Base-by-base conservation (phyloP, 1,140 invertebrate genomes). In the Drosophila kepulauana region DNA sequence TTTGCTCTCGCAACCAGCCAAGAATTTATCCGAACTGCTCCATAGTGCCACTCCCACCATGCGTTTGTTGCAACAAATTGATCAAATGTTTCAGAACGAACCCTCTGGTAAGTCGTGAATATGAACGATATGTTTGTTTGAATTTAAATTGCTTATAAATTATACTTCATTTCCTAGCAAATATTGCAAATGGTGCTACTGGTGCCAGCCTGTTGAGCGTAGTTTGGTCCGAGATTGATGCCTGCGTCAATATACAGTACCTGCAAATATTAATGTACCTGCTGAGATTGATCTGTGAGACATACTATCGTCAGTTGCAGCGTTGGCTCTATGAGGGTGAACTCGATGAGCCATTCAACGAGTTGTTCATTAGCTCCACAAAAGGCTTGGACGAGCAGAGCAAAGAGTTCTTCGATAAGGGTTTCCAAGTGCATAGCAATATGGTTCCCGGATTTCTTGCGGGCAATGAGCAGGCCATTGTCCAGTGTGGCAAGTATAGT, bases 401-500 rank as follows among this genome's bases (percentile, higher is more conserved):
- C 5, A 92, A 92, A 52, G 81, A 91, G 5, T 93, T 84, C 25
- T 92, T 89, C 30, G 92, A 93, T 30, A 87, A 80, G 45, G 91
- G 87, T 2, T 91, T 82, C 5, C 67, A 76, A 28, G 70, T 93
- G 15, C 56, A 68, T 2, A 49, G 48, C 3, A 70, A 81, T 46
- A 67, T 73, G 4, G 67, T 93, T 6, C 92, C 92, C 1, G 78
- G 75, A 7, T 93, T 93, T 56, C 59, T 93, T 7, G 5, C 13
- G 7, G 85, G 82, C n/a, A 91, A 69, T 38, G 91, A 92, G 43
- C 67, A 82, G 11, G 65, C 76, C 4, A 91, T 92, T 38, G 43
- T 93, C 0, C 80, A 90, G 28, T 92, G 92, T 41, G 92, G 92
- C 11, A 93, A 92, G 59, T 92, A 93, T 57, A 92, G 90, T 25